Evolutionary conservation across 2,113 vertebrate genomes (phyloP), one percentile per base, ranked within the genome.

Genomic region (Pristiophorus japonicus): DNA sequence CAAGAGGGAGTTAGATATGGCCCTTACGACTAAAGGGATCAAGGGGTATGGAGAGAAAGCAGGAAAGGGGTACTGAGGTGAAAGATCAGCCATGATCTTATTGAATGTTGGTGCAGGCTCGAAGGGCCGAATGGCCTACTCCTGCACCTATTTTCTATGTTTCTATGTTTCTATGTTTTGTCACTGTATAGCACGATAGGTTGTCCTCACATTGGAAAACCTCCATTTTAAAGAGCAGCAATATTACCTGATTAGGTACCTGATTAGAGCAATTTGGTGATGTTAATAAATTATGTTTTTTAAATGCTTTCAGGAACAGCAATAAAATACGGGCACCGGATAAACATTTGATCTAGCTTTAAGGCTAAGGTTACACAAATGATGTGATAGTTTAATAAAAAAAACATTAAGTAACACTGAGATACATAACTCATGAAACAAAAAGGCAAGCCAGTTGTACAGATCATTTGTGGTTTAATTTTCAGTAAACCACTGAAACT

Each of bases 401-500:
- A 55, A 75, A 20, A 34, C 16, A 18, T 20, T 3, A 67, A 24
- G 22, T 75, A 75, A 34, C 27, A 73, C 70, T 55, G 27, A 34
- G 24, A 90, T 59, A 30, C 0, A 14, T 34, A 34, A 90, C 27
- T 16, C 11, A 55, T 90, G 11, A 90, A 90, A 59, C 24, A 51
- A 87, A 87, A 51, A 2, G 84, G 45, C 27, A 87, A 87, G 22
- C 22, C 51, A 59, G 87, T 16, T 55, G 11, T 1, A 59, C 38
- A 42, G 38, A 42, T 59, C 87, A 59, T 16, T 59, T 90, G 87
- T 34, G 47, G 47, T 90, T 90, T 90, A 34, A 90, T 55, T 90
- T 30, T 90, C 87, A 90, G 87, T 90, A 90, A 90, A 90, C 51
- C 87, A 90, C 87, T 90, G 87, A 90, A 90, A 90, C 3, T 90